Conservation (phyloP, 2,888 invertebrate species). For the Apoderus coryli region DNA sequence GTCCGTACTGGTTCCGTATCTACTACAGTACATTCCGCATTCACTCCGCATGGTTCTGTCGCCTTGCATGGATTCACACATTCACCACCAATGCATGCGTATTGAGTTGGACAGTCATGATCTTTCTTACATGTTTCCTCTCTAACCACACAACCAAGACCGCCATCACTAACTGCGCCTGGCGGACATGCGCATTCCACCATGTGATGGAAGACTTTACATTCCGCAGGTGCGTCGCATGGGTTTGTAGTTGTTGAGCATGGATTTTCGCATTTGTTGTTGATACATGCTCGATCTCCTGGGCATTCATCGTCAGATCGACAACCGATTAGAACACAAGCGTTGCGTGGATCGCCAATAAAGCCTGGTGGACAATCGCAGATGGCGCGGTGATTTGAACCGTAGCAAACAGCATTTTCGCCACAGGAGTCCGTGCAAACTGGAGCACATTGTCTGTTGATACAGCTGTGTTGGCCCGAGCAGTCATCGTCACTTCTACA, state of each 20-base stretch:
- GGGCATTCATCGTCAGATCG: constrained; percentile 70
- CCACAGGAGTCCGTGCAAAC: constrained; percentile 68
- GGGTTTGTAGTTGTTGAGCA: constrained; percentile 46
- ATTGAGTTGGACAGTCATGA: constrained; percentile 67
- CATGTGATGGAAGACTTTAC: constrained; percentile 60
- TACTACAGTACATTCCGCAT: constrained; percentile 62
- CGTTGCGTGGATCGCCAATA: constrained; percentile 63
- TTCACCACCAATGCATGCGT: constrained; percentile 66
- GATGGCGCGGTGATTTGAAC: constrained; percentile 62
- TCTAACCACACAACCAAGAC: constrained; percentile 44
- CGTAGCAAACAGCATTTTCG: constrained; percentile 62
- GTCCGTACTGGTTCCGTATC: constrained; percentile 75
- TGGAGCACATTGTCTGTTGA: constrained; percentile 68
- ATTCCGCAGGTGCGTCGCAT: constrained; percentile 60
- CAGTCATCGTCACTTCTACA: constrained; percentile 67
- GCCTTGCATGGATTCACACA: constrained; percentile 74
- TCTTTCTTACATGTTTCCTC: constrained; percentile 59
- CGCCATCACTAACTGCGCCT: constrained; percentile 50
- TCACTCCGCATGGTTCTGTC: constrained; percentile 66
- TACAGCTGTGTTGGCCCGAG: constrained; percentile 67
- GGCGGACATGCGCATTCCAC: constrained; percentile 72
- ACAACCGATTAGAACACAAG: constrained; percentile 71
- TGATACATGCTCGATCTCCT: constrained; percentile 63
- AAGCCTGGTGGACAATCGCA: constrained; percentile 75
- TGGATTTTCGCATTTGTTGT: constrained; percentile 63